Base-by-base conservation (phyloP, 2,888 invertebrate genomes). In the Sclerodermus sp. region DNA sequence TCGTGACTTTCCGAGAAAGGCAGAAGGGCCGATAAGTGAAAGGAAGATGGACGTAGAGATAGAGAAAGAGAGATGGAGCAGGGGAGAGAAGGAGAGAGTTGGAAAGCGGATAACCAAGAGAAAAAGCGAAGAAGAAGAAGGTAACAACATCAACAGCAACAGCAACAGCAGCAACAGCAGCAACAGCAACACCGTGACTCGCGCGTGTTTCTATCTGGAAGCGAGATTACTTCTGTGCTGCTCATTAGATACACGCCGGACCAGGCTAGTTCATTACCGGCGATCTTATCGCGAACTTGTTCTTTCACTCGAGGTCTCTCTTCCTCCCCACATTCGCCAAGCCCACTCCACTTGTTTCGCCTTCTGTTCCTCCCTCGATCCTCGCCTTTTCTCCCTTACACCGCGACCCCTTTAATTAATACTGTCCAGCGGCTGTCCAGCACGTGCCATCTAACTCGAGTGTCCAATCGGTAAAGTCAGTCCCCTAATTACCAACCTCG, bases 261-360 rank as follows among this genome's bases (percentile, higher is more conserved):
- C 55, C 52, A 46, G 62, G 68, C 67, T 67, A 67, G 71, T 74
- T 74, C 73, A 68, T 74, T 74, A 74, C 70, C 62, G 50, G 57
- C 62, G 69, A 74, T 73, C 70, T 71, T 74, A 73, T 73, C 73
- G 62, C 55, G 57, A 58, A 58, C 66, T 63, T 62, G 66, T 67
- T 62, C 61, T 66, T 62, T 68, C 23, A 23, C 23, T 23, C 8
- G 3, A 8, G 8, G 23, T 23, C 23, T 8, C n/a, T n/a, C 23
- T 5, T 23, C 23, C 23, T 23, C 23, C 8, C 8, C 23, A 23
- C 62, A 60, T 62, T 63, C 62, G 50, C 54, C 48, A 53, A 48
- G 39, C 49, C 51, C 36, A 43, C 47, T 45, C 45, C 29, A 50
- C 48, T 45, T 29, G 17, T 42, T 38, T 9, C 40, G 1, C 18